Evolutionary conservation across 2,113 vertebrate species (phyloP).

Genomic region (Entosphenus tridentatus): DNA sequence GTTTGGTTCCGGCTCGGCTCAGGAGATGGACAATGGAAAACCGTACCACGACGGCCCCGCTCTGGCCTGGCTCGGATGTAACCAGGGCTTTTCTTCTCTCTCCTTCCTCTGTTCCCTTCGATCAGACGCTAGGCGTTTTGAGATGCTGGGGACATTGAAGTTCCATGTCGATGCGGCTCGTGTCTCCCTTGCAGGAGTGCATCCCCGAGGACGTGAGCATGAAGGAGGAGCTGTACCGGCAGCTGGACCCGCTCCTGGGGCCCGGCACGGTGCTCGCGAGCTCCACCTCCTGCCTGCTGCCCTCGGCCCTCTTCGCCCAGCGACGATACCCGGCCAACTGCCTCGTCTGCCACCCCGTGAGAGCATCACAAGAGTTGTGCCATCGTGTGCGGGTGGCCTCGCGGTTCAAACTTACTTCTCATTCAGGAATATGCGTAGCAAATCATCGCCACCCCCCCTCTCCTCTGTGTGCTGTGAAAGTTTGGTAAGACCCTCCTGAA

Average conservation of each 20-base stretch:
- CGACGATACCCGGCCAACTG: conserved; percentile 48
- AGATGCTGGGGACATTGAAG: too few relatives aligned
- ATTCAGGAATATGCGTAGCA: too few relatives aligned
- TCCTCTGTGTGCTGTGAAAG: not conserved
- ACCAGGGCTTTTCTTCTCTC: too few relatives aligned
- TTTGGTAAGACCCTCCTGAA: not conserved
- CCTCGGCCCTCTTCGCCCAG: conserved; percentile 47
- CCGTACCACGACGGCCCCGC: too few relatives aligned
- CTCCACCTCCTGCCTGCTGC: conserved; percentile 70
- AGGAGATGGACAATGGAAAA: too few relatives aligned
- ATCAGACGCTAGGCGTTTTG: too few relatives aligned
- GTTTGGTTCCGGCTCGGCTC: too few relatives aligned
- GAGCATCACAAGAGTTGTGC: conserved; percentile 17
- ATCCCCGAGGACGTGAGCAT: conserved; percentile 56
- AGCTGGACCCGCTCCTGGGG: conserved; percentile 35
- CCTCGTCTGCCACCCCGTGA: conserved; percentile 74
- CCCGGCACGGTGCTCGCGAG: conserved; percentile 50
- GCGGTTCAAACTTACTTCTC: not conserved
- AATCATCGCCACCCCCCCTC: too few relatives aligned
- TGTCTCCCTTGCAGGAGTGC: conserved; percentile 39
- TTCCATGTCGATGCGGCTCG: too few relatives aligned
- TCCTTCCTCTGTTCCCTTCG: too few relatives aligned
- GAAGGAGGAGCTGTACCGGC: conserved; percentile 54
- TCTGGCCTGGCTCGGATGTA: too few relatives aligned
- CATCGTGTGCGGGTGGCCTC: not conserved